These are phyloP conservation scores for Polydrusus pterygomalis DNA, from an alignment of 2,888 invertebrate genomes.

Conservation along the genomic window DNA sequence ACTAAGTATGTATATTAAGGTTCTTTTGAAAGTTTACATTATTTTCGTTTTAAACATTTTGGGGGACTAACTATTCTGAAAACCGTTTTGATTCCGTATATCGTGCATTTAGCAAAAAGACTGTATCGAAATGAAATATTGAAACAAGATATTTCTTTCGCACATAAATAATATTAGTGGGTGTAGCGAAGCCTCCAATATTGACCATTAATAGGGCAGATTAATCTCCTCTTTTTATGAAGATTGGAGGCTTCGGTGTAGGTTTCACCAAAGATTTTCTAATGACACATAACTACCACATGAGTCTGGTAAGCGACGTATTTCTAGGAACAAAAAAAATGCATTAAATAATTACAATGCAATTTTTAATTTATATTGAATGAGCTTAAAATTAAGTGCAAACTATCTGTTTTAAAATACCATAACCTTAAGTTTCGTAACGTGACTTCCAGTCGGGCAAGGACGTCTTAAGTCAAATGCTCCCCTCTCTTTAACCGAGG, in stretches of 20 bases:
- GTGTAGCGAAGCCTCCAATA: slow-evolving; percentile 5
- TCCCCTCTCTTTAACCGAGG: too few species aligned
- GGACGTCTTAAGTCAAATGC: too few species aligned
- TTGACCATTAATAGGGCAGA: background rate
- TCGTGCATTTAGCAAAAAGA: slow-evolving; percentile 21
- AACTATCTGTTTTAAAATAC: too few species aligned
- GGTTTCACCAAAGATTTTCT: slow-evolving; percentile 3
- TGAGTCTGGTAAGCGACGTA: background rate
- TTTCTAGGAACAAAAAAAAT: background rate
- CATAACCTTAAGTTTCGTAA: too few species aligned
- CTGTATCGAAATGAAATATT: slow-evolving; percentile 24
- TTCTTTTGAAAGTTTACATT: background rate
- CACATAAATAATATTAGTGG: slow-evolving; percentile 18
- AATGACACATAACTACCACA: background rate
- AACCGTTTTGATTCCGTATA: slow-evolving; percentile 2
- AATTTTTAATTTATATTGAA: background rate
- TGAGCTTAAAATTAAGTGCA: background rate
- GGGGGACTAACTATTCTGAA: slow-evolving; percentile 26
- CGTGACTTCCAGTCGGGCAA: too few species aligned
- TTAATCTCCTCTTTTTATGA: background rate
- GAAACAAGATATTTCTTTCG: slow-evolving; percentile 15
- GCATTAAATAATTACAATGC: too few species aligned
- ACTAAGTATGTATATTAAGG: background rate
- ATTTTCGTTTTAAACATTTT: background rate
- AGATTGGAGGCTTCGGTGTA: slow-evolving; percentile 14